Conservation (phyloP, 2,888 invertebrate species). For the Peribatodes rhomboidaria region DNA sequence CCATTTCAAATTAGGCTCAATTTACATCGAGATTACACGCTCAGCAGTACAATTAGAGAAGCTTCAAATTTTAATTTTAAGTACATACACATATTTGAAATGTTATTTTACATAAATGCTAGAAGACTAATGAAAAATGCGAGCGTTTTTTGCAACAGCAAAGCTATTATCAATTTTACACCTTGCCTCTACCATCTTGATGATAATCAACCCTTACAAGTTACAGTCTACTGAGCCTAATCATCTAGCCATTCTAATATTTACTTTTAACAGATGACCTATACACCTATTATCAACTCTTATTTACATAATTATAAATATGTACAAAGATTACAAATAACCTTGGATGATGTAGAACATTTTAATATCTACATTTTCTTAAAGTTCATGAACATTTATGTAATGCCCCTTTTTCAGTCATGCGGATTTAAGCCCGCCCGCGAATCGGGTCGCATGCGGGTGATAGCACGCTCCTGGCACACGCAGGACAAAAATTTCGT, state of each 20-base stretch:
- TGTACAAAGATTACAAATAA: neutral
- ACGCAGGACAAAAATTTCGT: too few relatives aligned
- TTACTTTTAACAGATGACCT: neutral
- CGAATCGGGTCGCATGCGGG: too few relatives aligned
- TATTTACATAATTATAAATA: constrained; percentile 14
- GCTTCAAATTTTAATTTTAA: neutral
- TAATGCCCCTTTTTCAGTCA: too few relatives aligned
- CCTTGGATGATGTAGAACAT: neutral
- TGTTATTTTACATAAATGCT: neutral
- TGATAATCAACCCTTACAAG: neutral
- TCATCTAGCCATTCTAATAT: constrained; percentile 1
- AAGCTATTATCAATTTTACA: too few relatives aligned
- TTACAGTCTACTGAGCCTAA: neutral
- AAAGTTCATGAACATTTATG: too few relatives aligned
- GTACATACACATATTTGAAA: neutral
- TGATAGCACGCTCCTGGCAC: too few relatives aligned
- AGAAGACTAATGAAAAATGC: too few relatives aligned
- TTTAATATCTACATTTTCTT: too few relatives aligned
- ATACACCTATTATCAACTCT: neutral
- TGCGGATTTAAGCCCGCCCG: too few relatives aligned
- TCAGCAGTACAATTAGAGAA: neutral
- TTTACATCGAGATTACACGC: neutral
- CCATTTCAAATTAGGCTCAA: neutral
- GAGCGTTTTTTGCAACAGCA: neutral
- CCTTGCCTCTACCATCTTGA: neutral